Percentiles rank a stretch among this genome's conserved stretches.
Conservation (phyloP, 1,140 invertebrate genomes). For the Trachymyrmex cornetzi region DNA sequence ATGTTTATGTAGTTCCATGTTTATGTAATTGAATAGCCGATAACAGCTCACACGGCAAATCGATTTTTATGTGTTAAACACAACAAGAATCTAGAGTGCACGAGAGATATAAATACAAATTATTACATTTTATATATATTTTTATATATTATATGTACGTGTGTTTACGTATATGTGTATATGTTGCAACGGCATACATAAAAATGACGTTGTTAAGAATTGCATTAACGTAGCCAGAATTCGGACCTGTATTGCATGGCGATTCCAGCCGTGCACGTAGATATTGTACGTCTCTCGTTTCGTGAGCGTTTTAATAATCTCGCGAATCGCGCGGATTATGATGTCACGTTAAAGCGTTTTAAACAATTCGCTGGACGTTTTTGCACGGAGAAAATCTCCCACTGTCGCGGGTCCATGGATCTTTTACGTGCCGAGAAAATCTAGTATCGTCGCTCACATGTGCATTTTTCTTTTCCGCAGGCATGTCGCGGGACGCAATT, state of each 20-base stretch:
- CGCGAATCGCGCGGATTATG: not conserved
- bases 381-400: constrained; percentile 5
- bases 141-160: not conserved
- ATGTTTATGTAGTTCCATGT: not conserved
- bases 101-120: not conserved
- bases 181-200: not conserved
- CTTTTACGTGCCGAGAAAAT: constrained; percentile 46
- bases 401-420: constrained; percentile 22
- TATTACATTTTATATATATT: not conserved
- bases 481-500: constrained; percentile 88
- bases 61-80: not conserved
- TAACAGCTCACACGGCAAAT: not conserved
- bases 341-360: constrained; percentile 9
- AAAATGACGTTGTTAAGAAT: not conserved
- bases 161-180: not conserved
- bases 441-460: constrained; percentile 17
- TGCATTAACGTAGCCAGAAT: not conserved
- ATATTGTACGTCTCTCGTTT: not conserved
- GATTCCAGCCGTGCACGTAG: not conserved
- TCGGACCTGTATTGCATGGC: not conserved
- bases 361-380: constrained; percentile 23
- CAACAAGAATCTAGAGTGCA: not conserved
- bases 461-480: constrained; percentile 78
- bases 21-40: constrained; percentile 10
- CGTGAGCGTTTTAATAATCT: constrained; percentile 27